Conservation (phyloP, 2,113 vertebrate genomes). For the Cololabis saira region DNA sequence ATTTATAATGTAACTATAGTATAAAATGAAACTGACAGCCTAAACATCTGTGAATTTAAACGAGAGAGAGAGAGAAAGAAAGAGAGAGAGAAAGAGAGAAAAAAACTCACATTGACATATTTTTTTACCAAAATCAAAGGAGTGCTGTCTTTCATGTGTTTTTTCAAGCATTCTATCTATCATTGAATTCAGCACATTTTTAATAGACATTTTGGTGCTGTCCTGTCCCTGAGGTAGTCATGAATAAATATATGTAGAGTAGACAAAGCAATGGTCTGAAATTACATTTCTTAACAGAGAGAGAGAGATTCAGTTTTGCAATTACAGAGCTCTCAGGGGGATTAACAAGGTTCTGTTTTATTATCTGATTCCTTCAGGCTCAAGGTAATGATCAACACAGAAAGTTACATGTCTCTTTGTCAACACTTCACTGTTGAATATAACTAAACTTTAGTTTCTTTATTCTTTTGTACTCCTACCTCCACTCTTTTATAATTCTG, state of each 20-base stretch:
- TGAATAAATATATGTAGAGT: constrained; percentile 73
- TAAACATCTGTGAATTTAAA: neutral
- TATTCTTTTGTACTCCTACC: constrained; percentile 11
- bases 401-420: constrained; percentile 55
- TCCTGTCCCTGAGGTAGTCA: constrained; percentile 75
- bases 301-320: constrained; percentile 69
- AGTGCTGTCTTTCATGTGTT: constrained; percentile 29
- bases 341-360: constrained; percentile 76
- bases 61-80: no score
- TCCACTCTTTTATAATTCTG: constrained; percentile 17
- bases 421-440: constrained; percentile 25
- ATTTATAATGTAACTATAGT: neutral
- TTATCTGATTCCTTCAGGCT: constrained; percentile 76
- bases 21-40: neutral
- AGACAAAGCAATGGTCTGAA: constrained; percentile 70
- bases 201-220: constrained; percentile 61
- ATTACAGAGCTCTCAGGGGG: constrained; percentile 70
- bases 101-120: neutral
- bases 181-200: constrained; percentile 59
- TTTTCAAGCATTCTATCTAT: constrained; percentile 49
- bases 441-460: constrained; percentile 16
- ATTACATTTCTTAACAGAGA: constrained; percentile 75
- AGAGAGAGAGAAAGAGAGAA: no score
- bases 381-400: constrained; percentile 71
- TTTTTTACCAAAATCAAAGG: constrained; percentile 22